Conservation (phyloP, 2,113 vertebrate species). For the Malaclemys terrapin region DNA sequence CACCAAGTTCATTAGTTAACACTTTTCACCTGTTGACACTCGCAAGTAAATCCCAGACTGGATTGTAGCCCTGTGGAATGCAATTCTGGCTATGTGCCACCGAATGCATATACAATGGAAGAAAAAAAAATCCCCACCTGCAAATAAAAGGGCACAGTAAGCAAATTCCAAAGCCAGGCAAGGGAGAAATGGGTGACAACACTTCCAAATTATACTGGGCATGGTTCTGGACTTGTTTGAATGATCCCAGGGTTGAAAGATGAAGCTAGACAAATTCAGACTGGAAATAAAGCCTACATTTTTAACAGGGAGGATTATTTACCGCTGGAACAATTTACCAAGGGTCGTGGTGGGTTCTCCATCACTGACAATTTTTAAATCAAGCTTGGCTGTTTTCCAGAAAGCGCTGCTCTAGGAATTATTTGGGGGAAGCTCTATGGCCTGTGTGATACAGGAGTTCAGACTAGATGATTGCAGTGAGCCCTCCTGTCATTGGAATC, state of each 20-base stretch:
- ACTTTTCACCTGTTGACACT: slow-evolving; percentile 73
- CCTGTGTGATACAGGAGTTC: neutral
- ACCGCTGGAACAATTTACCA: neutral
- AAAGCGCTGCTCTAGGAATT: neutral
- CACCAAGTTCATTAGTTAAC: slow-evolving; percentile 61
- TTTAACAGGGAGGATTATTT: neutral
- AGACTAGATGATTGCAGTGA: neutral
- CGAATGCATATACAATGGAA: slow-evolving; percentile 46
- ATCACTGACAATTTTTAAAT: neutral
- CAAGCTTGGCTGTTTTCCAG: neutral
- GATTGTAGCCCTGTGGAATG: slow-evolving; percentile 70
- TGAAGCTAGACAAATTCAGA: neutral
- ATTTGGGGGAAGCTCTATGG: neutral
- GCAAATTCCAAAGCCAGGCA: slow-evolving; percentile 70
- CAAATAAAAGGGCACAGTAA: slow-evolving; percentile 64
- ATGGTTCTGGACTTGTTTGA: neutral
- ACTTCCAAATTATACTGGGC: slow-evolving; percentile 43
- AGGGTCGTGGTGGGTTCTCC: neutral
- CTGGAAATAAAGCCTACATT: neutral
- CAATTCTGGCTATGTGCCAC: slow-evolving; percentile 69
- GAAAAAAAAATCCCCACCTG: slow-evolving; percentile 59
- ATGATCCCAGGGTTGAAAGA: neutral
- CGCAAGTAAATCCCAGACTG: slow-evolving; percentile 70
- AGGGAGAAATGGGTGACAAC: slow-evolving; percentile 55
- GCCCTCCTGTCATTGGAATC: neutral